These are phyloP conservation scores for Microctonus brassicae DNA, from an alignment of 2,888 invertebrate species.

Conservation along the genomic window DNA sequence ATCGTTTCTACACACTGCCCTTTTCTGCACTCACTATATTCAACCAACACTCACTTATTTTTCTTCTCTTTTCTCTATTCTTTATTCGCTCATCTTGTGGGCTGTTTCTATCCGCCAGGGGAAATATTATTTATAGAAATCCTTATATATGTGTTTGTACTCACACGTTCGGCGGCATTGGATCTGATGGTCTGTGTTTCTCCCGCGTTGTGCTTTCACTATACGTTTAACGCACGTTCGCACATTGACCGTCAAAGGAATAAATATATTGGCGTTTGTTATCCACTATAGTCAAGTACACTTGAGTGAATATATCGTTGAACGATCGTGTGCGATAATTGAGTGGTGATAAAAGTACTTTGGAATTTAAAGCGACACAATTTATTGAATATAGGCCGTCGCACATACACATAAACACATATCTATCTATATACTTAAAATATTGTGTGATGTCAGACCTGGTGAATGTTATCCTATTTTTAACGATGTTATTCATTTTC, in stretches of 20 bases:
- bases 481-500: slow-evolving; percentile 31
- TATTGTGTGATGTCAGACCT: slow-evolving; percentile 26
- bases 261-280: slow-evolving; percentile 5
- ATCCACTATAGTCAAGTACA: slow-evolving; percentile 16
- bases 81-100: slow-evolving; percentile 30
- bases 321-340: slow-evolving; percentile 17
- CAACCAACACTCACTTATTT: slow-evolving; percentile 35
- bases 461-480: slow-evolving; percentile 34
- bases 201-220: slow-evolving; percentile 49
- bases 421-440: slow-evolving; percentile 1
- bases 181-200: slow-evolving; percentile 39
- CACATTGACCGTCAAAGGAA: slow-evolving; percentile 25
- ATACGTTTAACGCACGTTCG: slow-evolving; percentile 25
- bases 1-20: background rate
- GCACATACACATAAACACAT: background rate
- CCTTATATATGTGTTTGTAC: slow-evolving; percentile 53
- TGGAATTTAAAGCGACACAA: background rate
- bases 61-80: slow-evolving; percentile 45
- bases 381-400: background rate
- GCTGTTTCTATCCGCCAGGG: slow-evolving; percentile 54
- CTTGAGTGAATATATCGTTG: slow-evolving; percentile 22
- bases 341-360: slow-evolving; percentile 1
- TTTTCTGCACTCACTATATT: slow-evolving; percentile 28
- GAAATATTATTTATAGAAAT: slow-evolving; percentile 67
- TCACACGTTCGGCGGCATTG: slow-evolving; percentile 59